Conservation (phyloP, 2,113 vertebrate species). For the Nothocercus nigrocapillus region DNA sequence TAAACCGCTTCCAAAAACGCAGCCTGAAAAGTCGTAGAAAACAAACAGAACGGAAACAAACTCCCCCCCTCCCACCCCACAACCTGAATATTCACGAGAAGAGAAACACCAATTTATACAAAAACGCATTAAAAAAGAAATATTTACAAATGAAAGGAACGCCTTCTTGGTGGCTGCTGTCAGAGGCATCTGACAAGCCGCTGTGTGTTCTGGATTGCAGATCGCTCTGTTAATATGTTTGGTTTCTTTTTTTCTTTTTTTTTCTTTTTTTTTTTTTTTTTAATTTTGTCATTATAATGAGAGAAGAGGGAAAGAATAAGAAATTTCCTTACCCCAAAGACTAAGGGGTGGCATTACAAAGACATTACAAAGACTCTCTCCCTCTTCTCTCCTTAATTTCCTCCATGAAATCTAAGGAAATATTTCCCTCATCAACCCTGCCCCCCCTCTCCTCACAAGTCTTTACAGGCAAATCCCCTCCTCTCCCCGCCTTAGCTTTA, state of each 20-base stretch:
- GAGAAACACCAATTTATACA: constrained; percentile 84
- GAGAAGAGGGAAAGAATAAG: constrained; percentile 73
- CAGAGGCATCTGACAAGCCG: constrained; percentile 65
- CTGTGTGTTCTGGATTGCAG: constrained; percentile 80
- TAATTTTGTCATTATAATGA: constrained; percentile 53
- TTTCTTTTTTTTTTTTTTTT: background rate
- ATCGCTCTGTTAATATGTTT: constrained; percentile 77
- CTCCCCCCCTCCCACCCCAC: constrained; percentile 74
- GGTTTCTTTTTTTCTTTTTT: constrained; percentile 47
- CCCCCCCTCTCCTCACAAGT: constrained; percentile 47
- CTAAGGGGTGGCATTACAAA: constrained; percentile 40
- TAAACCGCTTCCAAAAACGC: constrained; percentile 69
- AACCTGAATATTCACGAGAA: constrained; percentile 82
- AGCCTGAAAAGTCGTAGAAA: constrained; percentile 71
- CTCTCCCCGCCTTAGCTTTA: constrained; percentile 56
- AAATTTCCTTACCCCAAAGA: constrained; percentile 14
- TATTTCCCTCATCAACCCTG: constrained; percentile 22
- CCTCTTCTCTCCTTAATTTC: constrained; percentile 63
- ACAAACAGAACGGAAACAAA: constrained; percentile 75
- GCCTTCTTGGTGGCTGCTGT: constrained; percentile 72
- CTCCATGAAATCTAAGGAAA: constrained; percentile 72
- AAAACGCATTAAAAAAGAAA: constrained; percentile 84
- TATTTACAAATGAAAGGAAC: constrained; percentile 86
- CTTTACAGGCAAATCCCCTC: constrained; percentile 60
- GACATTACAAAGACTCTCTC: constrained; percentile 60